These are phyloP conservation scores for Corynorhinus townsendii DNA, from an alignment of 2,113 vertebrate species.

Conservation along the genomic window DNA sequence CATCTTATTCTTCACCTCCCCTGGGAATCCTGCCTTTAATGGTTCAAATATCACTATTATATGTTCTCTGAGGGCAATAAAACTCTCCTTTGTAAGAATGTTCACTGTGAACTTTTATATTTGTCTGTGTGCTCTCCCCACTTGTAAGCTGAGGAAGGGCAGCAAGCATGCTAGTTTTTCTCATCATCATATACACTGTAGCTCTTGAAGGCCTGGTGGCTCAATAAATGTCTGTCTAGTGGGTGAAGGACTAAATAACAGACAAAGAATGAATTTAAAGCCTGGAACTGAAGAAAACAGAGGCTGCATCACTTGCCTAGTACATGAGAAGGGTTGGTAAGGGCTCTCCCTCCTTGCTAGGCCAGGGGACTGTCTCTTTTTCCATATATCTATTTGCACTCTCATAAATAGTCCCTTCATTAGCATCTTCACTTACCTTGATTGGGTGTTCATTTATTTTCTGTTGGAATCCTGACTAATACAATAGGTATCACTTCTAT, in stretches of 20 bases:
- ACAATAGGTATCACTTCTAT: background rate
- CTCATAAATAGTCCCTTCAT: background rate
- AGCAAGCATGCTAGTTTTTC: background rate
- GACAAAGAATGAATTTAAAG: background rate
- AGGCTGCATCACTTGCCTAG: background rate
- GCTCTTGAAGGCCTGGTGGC: background rate
- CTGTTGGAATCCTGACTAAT: background rate
- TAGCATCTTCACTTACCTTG: background rate
- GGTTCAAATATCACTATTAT: constrained; percentile 20
- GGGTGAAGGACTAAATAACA: background rate
- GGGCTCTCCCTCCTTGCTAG: background rate
- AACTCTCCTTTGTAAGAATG: constrained; percentile 18
- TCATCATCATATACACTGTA: background rate
- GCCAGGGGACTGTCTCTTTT: background rate
- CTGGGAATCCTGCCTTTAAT: background rate
- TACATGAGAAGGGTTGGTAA: background rate
- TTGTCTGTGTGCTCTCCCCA: background rate
- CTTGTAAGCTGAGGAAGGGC: background rate
- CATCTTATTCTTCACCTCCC: background rate
- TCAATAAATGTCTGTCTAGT: background rate
- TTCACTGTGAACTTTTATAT: constrained; percentile 31
- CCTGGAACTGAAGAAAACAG: background rate
- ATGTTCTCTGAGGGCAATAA: background rate
- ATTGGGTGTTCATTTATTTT: background rate
- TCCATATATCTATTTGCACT: background rate